Conservation (phyloP, 2,888 invertebrate genomes). For the Tetanocera ferruginea region DNA sequence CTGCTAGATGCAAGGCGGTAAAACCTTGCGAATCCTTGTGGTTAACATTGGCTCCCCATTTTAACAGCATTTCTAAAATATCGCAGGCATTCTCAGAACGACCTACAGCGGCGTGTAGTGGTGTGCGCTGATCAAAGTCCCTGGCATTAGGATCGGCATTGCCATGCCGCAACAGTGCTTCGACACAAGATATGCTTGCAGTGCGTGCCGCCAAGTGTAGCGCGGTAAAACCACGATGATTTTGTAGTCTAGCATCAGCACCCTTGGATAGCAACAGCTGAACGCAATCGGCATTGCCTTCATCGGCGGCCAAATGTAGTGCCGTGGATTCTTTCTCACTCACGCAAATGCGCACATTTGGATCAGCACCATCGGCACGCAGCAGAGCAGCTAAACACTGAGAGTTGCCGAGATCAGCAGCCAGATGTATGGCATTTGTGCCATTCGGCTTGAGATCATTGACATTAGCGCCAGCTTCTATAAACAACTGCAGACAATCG, state of each 20-base stretch:
- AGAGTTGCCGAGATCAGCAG: constrained; percentile 83
- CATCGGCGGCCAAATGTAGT: constrained; percentile 88
- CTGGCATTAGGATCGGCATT: constrained; percentile 84
- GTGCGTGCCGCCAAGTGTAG: constrained; percentile 87
- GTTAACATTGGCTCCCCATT: constrained; percentile 86
- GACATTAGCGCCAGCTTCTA: constrained; percentile 81
- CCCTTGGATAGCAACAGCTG: constrained; percentile 80
- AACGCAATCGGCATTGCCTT: constrained; percentile 86
- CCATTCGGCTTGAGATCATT: constrained; percentile 84
- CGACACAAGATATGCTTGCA: constrained; percentile 85
- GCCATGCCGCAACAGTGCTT: constrained; percentile 80
- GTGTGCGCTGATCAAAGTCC: constrained; percentile 85
- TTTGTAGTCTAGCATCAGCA: constrained; percentile 81
- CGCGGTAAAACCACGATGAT: constrained; percentile 86
- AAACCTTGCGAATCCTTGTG: constrained; percentile 88
- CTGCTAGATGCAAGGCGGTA: constrained; percentile 87
- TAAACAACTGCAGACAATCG: constrained; percentile 82
- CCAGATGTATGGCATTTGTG: constrained; percentile 84
- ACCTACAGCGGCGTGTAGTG: constrained; percentile 86
- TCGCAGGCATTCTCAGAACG: constrained; percentile 85
- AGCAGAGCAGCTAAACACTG: constrained; percentile 82
- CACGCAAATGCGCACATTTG: constrained; percentile 78
- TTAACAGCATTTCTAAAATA: constrained; percentile 82
- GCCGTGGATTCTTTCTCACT: constrained; percentile 83
- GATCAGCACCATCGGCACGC: constrained; percentile 79